A percentile compares a stretch with the other conserved stretches of the same genome.
These are phyloP conservation scores for Tylochromis polylepis DNA, from an alignment of 2,113 vertebrate genomes.

Conservation along the genomic window DNA sequence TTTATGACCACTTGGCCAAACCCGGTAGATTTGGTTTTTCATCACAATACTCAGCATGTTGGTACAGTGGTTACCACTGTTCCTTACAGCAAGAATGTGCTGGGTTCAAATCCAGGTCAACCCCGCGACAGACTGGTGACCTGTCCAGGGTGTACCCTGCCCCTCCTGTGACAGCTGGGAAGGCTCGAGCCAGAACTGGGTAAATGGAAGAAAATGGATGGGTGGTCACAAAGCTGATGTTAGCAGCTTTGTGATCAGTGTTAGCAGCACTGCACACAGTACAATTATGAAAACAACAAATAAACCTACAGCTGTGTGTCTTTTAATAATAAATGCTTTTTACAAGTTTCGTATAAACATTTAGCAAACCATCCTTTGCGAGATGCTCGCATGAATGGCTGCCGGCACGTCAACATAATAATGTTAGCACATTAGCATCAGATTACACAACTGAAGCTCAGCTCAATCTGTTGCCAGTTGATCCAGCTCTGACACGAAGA, in stretches of 20 bases:
- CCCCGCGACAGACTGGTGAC: not conserved
- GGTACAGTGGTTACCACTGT: not conserved
- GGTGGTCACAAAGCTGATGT: not conserved
- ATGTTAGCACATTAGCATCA: not conserved
- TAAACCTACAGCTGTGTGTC: not conserved
- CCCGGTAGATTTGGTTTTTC: not conserved
- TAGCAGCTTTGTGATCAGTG: not conserved
- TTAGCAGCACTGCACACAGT: not conserved
- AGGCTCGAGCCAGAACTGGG: not conserved
- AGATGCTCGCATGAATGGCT: not conserved
- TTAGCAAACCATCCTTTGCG: not conserved
- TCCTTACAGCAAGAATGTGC: not conserved
- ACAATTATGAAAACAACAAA: not conserved
- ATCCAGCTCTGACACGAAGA: not conserved
- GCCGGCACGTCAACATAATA: not conserved
- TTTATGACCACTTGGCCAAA: not conserved
- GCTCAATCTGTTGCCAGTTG: not conserved
- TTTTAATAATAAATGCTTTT: not conserved
- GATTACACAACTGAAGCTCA: not conserved
- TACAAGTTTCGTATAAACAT: not conserved
- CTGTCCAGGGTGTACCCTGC: not conserved
- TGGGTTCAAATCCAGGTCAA: not conserved
- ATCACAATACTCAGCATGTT: rapidly evolving
- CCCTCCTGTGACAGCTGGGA: not conserved
- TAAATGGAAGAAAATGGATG: not conserved